These are phyloP conservation scores for Pomacea canaliculata DNA, from an alignment of 2,888 invertebrate genomes.

Conservation along the genomic window DNA sequence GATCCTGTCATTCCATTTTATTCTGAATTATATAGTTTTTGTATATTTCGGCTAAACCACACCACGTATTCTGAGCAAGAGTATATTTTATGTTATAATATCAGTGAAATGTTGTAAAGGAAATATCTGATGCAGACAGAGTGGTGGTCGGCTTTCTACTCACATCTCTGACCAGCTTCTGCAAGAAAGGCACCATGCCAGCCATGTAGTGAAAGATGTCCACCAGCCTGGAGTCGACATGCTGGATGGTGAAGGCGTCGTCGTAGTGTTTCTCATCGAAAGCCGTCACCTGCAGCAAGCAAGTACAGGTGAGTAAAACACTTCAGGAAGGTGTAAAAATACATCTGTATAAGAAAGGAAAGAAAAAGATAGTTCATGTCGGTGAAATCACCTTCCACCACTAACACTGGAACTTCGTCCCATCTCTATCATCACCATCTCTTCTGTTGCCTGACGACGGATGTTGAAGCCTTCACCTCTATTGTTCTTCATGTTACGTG, in stretches of 20 bases:
- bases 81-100: too few relatives aligned
- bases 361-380: neutral
- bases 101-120: too few relatives aligned
- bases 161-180: constrained; percentile 65
- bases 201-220: constrained; percentile 66
- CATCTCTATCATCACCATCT: neutral
- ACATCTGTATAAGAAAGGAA: neutral
- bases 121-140: too few relatives aligned
- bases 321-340: neutral
- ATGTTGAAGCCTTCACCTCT: too few relatives aligned
- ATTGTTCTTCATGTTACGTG: too few relatives aligned
- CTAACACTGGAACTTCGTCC: neutral
- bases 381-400: neutral
- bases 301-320: neutral
- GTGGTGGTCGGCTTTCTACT: constrained; percentile 22
- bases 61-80: too few relatives aligned
- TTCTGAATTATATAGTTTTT: too few relatives aligned
- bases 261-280: constrained; percentile 68
- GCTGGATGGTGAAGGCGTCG: constrained; percentile 68
- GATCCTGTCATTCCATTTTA: too few relatives aligned
- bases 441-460: too few relatives aligned
- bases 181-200: constrained; percentile 68
- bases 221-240: constrained; percentile 53
- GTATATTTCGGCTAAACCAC: too few relatives aligned
- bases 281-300: constrained; percentile 50